These are phyloP conservation scores for Agrotis clavis DNA, from an alignment of 2,888 invertebrate genomes.

Conservation along the genomic window DNA sequence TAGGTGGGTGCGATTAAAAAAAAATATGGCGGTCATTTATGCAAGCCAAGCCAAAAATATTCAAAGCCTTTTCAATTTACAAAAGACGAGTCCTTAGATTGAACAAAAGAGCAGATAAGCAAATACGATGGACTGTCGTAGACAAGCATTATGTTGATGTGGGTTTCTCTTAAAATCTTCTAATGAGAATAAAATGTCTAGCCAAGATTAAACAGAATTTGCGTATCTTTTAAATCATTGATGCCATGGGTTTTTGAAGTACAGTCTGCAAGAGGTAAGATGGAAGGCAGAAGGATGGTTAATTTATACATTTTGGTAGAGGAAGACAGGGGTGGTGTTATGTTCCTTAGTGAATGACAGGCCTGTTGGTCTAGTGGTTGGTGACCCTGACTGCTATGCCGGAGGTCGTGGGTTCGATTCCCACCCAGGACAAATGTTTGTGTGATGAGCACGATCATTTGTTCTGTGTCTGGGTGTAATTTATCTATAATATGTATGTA, in stretches of 20 bases:
- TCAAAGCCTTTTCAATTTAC: background rate
- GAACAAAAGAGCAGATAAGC: background rate
- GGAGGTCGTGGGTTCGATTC: too few relatives aligned
- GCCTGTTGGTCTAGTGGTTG: too few relatives aligned
- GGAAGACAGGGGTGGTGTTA: too few relatives aligned
- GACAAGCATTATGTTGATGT: background rate
- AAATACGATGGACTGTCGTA: background rate
- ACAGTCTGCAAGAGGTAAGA: background rate
- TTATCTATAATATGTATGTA: too few relatives aligned
- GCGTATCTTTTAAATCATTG: background rate
- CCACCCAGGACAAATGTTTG: too few relatives aligned
- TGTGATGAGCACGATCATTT: too few relatives aligned
- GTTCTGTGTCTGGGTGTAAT: too few relatives aligned
- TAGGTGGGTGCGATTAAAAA: background rate
- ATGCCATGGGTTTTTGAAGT: background rate
- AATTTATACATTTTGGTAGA: too few relatives aligned
- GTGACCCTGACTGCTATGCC: too few relatives aligned
- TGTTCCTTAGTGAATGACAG: too few relatives aligned
- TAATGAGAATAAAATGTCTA: background rate
- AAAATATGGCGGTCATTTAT: background rate
- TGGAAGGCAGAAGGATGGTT: too few relatives aligned
- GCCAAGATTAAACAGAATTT: too few relatives aligned
- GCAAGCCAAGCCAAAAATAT: background rate
- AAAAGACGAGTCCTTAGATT: background rate
- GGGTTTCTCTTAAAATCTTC: background rate